Evolutionary conservation across 2,113 vertebrate genomes (phyloP).

Genomic region (Seriola aureovittata): DNA sequence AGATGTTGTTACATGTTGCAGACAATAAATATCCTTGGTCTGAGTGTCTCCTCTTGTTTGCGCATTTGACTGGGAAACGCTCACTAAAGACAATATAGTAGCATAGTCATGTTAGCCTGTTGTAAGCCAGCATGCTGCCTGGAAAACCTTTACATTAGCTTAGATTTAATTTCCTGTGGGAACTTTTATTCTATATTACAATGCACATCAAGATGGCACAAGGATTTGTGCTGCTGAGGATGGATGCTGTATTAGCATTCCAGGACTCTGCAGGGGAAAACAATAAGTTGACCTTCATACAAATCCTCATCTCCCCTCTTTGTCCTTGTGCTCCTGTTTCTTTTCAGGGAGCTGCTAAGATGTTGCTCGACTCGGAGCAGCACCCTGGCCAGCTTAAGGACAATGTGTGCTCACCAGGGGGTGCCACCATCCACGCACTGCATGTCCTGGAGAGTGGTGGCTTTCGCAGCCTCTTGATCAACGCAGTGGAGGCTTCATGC

Average conservation of each 20-base stretch:
- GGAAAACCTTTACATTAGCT: neutral
- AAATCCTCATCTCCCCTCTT: neutral
- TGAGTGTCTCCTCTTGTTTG: conserved; percentile 1
- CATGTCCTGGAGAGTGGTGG: conserved; percentile 97
- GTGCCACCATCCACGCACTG: conserved; percentile 97
- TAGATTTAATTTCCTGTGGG: neutral
- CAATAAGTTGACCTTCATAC: neutral
- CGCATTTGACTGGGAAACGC: neutral
- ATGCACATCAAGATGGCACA: neutral
- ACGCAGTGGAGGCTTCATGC: conserved; percentile 97
- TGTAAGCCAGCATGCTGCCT: neutral
- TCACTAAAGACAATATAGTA: neutral
- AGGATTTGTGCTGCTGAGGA: neutral
- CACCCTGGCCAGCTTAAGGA: conserved; percentile 98
- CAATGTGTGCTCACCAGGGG: conserved; percentile 96
- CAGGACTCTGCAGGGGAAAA: neutral
- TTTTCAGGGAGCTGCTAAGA: conserved; percentile 94
- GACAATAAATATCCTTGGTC: conserved; percentile 13
- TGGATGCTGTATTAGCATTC: neutral
- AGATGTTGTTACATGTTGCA: conserved; percentile 9
- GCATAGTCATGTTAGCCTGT: neutral
- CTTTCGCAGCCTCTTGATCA: conserved; percentile 97
- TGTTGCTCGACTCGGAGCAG: conserved; percentile 95
- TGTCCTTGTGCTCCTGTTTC: neutral
- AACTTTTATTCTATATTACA: conserved; percentile 1